Evolutionary conservation across 2,797 vertebrate species (phyloP).

Genomic region (Coregonus ussuriensis): DNA sequence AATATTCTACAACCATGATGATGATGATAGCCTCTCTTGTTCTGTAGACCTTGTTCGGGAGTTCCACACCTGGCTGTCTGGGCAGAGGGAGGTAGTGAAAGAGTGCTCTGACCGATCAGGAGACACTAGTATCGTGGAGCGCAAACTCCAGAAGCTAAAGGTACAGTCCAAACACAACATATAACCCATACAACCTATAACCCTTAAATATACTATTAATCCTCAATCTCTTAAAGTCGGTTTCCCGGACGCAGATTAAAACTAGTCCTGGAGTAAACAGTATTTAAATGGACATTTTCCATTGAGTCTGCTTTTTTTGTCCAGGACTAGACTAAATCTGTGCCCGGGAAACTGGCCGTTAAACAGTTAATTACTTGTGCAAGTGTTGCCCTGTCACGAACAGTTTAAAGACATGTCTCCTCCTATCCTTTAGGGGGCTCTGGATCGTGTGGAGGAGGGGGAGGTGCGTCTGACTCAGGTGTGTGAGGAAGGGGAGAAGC

Average conservation of each 20-base stretch:
- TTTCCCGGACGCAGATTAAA: too few species aligned
- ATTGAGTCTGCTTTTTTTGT: background rate
- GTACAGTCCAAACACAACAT: constrained; percentile 59
- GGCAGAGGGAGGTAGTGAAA: constrained; percentile 83
- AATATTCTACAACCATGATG: background rate
- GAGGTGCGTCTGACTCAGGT: constrained; percentile 84
- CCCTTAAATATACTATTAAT: background rate
- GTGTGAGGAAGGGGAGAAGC: constrained; percentile 89
- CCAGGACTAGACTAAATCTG: background rate
- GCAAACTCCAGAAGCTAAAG: constrained; percentile 91
- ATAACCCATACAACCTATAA: background rate
- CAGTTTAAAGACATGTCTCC: background rate
- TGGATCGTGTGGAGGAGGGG: constrained; percentile 87
- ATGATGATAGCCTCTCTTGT: constrained; percentile 33
- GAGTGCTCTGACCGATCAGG: constrained; percentile 88
- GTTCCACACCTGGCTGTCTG: constrained; percentile 91
- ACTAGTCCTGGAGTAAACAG: too few species aligned
- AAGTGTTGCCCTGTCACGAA: background rate
- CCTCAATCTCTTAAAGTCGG: too few species aligned
- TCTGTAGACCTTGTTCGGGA: constrained; percentile 85
- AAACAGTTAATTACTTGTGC: background rate
- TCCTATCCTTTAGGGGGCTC: constrained; percentile 72
- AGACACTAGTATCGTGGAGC: constrained; percentile 86
- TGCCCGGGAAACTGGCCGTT: background rate
- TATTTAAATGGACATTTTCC: too few species aligned